Percentiles rank a stretch among this genome's conserved stretches.
Evolutionary conservation across 2,797 vertebrate species (phyloP).

Genomic region (Siniperca obscura): DNA sequence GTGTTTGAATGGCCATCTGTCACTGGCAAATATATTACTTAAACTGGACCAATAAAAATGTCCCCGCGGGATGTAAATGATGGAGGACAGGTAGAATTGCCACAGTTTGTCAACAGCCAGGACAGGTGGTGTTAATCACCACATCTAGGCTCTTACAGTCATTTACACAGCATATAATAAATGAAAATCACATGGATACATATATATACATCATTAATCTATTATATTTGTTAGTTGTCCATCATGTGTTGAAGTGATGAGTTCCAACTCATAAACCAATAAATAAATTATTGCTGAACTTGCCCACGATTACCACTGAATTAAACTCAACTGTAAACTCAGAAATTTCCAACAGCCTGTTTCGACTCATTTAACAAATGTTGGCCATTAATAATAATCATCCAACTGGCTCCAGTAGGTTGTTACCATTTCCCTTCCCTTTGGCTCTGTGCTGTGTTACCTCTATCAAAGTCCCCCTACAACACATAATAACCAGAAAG

Average conservation of each 20-base stretch:
- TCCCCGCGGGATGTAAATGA: constrained; percentile 24
- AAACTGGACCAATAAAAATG: constrained; percentile 34
- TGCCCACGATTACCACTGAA: background rate
- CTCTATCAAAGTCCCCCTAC: constrained; percentile 1
- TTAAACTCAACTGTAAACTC: constrained; percentile 6
- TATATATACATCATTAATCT: background rate
- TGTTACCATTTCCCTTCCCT: background rate
- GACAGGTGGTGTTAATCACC: constrained; percentile 44
- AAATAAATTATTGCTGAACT: background rate
- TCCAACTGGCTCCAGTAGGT: constrained; percentile 6
- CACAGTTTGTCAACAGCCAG: constrained; percentile 20
- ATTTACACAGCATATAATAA: constrained; percentile 19
- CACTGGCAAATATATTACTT: constrained; percentile 21
- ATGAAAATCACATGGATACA: constrained; percentile 5
- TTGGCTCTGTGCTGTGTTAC: constrained; percentile 17
- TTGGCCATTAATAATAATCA: constrained; percentile 28
- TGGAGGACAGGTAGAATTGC: background rate
- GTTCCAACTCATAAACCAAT: background rate
- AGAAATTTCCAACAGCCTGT: background rate
- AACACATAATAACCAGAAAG: constrained; percentile 27
- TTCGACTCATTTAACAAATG: constrained; percentile 32
- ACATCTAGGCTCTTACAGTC: constrained; percentile 1
- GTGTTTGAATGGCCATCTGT: constrained; percentile 9
- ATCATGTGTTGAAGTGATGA: background rate
- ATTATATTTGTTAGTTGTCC: background rate